Conservation (phyloP, 2,797 vertebrate genomes). For the Sebastes umbrosus region DNA sequence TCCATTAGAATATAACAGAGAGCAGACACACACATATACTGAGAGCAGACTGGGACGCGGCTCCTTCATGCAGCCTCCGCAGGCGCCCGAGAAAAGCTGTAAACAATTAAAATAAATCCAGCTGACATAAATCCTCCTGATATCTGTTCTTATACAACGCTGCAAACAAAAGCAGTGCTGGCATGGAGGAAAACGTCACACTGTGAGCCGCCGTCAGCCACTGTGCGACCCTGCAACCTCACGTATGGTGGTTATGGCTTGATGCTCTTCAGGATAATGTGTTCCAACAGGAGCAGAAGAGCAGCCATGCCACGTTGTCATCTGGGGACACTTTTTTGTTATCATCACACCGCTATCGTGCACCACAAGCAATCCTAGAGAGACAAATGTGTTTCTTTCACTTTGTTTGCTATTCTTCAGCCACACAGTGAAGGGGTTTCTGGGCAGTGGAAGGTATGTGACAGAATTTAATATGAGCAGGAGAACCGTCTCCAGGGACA, state of each 20-base stretch:
- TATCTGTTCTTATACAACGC: neutral
- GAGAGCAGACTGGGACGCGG: neutral
- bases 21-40: neutral
- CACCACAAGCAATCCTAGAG: neutral
- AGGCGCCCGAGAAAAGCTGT: neutral
- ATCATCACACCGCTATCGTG: neutral
- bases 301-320: neutral
- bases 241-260: neutral
- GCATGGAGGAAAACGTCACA: neutral
- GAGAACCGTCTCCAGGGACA: neutral
- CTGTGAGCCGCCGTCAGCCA: neutral
- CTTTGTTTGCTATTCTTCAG: constrained; percentile 5
- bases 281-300: neutral
- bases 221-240: neutral
- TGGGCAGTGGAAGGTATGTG: neutral
- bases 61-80: neutral
- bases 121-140: neutral
- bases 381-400: constrained; percentile 4
- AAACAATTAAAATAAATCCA: neutral
- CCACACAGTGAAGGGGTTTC: neutral
- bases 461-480: neutral
- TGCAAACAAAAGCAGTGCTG: neutral
- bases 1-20: neutral
- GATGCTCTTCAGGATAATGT: neutral
- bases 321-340: neutral